A percentile compares a stretch with the other conserved stretches of the same genome.
Evolutionary conservation across 2,113 vertebrate species (phyloP).

Genomic region (Pimephales promelas): DNA sequence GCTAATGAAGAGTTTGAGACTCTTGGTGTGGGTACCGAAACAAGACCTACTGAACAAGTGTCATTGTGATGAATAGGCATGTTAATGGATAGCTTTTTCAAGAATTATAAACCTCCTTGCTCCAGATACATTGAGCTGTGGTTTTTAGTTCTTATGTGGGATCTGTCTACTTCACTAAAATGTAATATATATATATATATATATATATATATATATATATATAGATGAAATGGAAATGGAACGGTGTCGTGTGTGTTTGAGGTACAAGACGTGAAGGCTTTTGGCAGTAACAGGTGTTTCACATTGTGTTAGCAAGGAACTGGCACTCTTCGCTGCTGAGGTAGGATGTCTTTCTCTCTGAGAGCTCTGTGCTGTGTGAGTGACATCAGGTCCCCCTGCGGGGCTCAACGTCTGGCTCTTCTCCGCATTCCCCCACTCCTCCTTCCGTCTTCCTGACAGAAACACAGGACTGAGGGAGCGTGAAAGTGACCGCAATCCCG

Average conservation of each 20-base stretch:
- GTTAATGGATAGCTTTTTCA: not conserved
- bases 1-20: not conserved
- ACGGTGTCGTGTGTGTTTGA: conserved; percentile 12
- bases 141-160: not conserved
- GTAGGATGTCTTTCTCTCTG: conserved; percentile 42
- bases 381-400: conserved; percentile 66
- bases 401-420: conserved; percentile 59
- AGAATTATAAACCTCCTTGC: not conserved
- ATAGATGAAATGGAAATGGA: too few relatives aligned
- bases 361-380: conserved; percentile 54
- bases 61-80: not conserved
- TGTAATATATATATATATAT: too few relatives aligned
- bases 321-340: conserved; percentile 40
- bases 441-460: conserved; percentile 56
- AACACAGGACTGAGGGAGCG: conserved; percentile 66
- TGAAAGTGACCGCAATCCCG: conserved; percentile 77
- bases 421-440: not conserved
- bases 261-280: conserved; percentile 33
- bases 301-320: conserved; percentile 41
- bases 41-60: not conserved
- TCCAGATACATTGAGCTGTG: not conserved
- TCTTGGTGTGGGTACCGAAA: not conserved
- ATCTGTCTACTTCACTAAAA: not conserved
- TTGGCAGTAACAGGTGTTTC: conserved; percentile 53
- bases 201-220: too few relatives aligned